phyloP scores from a whole-genome alignment of 2,797 vertebrate species.

The Arnoldichthys spilopterus region DNA sequence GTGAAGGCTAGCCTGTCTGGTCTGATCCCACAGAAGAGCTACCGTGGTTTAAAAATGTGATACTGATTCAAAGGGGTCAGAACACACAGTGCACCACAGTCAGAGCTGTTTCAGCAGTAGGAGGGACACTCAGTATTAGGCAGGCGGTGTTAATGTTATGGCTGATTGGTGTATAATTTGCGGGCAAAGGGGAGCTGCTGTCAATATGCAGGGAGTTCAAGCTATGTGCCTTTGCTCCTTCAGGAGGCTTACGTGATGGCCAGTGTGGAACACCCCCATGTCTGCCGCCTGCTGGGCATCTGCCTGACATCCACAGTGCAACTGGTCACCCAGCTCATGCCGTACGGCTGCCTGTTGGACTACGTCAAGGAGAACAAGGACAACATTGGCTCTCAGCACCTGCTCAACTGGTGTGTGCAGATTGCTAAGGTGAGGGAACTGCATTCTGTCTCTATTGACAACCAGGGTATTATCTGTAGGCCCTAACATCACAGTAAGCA shows the following conservation, averaged over 20 bases:
- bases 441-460: background rate
- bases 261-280: conserved; percentile 94
- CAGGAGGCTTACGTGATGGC: conserved; percentile 99
- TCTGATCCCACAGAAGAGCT: too few relatives aligned
- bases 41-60: too few relatives aligned
- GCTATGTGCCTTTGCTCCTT: background rate
- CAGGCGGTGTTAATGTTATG: too few relatives aligned
- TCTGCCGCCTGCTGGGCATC: conserved; percentile 96
- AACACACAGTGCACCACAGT: too few relatives aligned
- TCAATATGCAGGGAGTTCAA: background rate
- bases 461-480: background rate
- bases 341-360: conserved; percentile 94
- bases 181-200: too few relatives aligned
- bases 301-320: conserved; percentile 97
- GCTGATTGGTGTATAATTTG: too few relatives aligned
- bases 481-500: background rate
- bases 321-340: conserved; percentile 97
- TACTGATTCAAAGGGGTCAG: too few relatives aligned
- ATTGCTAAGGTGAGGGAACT: conserved; percentile 89
- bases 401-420: conserved; percentile 99
- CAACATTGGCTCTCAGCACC: conserved; percentile 93
- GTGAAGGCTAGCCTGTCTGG: too few relatives aligned
- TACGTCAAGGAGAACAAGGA: conserved; percentile 96
- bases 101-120: too few relatives aligned
- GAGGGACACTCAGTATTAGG: too few relatives aligned